Base-by-base conservation (phyloP, 2,888 invertebrate species). In the Endomychus coccineus region DNA sequence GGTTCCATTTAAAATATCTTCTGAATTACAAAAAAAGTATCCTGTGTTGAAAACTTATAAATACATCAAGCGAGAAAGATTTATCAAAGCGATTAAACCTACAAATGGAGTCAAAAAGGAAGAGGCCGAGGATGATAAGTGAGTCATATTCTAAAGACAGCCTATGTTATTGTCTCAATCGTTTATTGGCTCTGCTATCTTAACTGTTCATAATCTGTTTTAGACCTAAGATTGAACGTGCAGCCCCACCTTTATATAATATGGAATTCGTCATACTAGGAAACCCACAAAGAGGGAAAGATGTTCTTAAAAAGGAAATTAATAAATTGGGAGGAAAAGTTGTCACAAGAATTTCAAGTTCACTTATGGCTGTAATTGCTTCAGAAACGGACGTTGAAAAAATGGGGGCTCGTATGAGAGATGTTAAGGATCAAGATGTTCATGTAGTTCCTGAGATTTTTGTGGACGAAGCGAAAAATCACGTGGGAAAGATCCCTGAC, bases 391-490 rank as follows among this genome's bases (percentile, higher is more conserved):
- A 84, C 42, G 67, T 91, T 0, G 76, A 81, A 13, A 82, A 77
- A 52, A 78, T 77, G 70, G 65, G 68, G 2, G 67, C 67, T 12
- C 75, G 74, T 43, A 83, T 92, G 64, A 55, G 66, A 13, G 74
- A 79, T 38, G 84, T 82, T 0, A 68, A 80, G 58, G 67, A 71
- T 0, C 62, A 71, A 4, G 79, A 83, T 43, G 75, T 95, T 49
- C 88, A 89, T 63, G 82, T 95, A 2, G 78, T 95, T 2, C 77
- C 85, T 5, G 77, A 80, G 50, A 77, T 78, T 25, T 89, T 83
- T 58, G 58, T 94, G 1, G 79, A 83, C 40, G 72, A 77, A 42
- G 77, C 75, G 11, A 68, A 75, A 34, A 66, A 71, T 14, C 75
- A 80, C 48, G 71, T 72, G 0, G 75, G 79, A 1, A 69, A 76